phyloP scores from a whole-genome alignment of 2,113 vertebrate species.

The Pavo muticus region DNA sequence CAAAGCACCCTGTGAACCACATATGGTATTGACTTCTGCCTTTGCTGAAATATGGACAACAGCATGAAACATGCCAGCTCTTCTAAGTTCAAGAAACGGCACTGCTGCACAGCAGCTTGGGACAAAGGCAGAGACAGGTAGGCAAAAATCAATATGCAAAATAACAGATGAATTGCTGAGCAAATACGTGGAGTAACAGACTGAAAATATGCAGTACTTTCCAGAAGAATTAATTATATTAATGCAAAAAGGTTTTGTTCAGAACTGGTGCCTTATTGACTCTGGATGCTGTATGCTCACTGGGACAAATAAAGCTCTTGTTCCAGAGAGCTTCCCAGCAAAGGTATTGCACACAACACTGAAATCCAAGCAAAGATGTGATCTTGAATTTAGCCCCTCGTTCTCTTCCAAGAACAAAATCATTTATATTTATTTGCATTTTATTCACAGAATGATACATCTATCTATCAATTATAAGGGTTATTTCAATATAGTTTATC shows the following conservation, averaged over 20 bases:
- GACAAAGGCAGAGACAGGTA: not conserved
- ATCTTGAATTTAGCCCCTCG: not conserved
- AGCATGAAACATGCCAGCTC: not conserved
- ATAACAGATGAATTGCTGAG: not conserved
- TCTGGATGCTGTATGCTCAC: not conserved
- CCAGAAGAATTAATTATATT: not conserved
- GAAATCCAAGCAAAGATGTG: not conserved
- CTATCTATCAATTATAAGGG: not conserved
- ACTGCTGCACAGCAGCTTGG: not conserved
- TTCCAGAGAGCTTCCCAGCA: not conserved
- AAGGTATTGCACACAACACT: not conserved
- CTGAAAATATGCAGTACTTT: not conserved
- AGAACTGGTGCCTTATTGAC: not conserved
- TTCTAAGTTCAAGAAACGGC: not conserved
- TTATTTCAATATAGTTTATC: not conserved
- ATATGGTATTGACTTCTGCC: not conserved
- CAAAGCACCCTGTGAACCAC: not conserved
- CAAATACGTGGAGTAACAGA: not conserved
- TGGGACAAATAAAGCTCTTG: not conserved
- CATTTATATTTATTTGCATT: not conserved
- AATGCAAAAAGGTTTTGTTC: not conserved
- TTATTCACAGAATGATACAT: not conserved
- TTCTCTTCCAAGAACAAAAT: not conserved
- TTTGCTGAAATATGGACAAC: not conserved
- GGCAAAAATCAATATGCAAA: conserved; percentile 1